Evolutionary conservation across 2,113 vertebrate genomes (phyloP).

Genomic region (Gnathonemus echidnorhynchus): DNA sequence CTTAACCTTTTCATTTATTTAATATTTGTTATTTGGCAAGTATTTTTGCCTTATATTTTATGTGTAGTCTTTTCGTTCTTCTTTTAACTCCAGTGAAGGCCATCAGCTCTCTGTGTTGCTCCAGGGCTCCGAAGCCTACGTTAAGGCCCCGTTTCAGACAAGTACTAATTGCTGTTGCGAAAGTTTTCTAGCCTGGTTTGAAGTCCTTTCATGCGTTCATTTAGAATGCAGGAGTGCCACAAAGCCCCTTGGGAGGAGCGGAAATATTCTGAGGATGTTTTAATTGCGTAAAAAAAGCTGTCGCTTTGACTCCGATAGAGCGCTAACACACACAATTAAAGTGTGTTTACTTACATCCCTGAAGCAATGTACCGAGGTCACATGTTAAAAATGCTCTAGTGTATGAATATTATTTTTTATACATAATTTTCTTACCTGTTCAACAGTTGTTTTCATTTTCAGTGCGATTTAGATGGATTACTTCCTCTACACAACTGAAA

Average conservation of each 20-base stretch:
- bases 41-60: neutral
- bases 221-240: neutral
- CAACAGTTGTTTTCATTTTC: neutral
- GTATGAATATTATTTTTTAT: neutral
- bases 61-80: neutral
- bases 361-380: neutral
- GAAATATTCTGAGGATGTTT: constrained; percentile 1
- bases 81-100: neutral
- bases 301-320: neutral
- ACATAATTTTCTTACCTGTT: neutral
- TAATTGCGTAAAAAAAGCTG: neutral
- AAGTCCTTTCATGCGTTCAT: neutral
- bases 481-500: neutral
- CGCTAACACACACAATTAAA: neutral
- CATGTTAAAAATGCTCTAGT: neutral
- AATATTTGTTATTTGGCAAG: neutral
- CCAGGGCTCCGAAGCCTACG: neutral
- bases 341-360: neutral
- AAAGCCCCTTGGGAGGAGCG: neutral
- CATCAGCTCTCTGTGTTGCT: neutral
- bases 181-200: neutral
- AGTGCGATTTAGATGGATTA: neutral
- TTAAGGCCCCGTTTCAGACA: neutral
- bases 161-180: neutral
- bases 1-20: neutral